Evolutionary conservation across 2,888 invertebrate genomes (phyloP), one percentile per base, ranked within the genome.

Genomic region (Rhamnusium bicolor): DNA sequence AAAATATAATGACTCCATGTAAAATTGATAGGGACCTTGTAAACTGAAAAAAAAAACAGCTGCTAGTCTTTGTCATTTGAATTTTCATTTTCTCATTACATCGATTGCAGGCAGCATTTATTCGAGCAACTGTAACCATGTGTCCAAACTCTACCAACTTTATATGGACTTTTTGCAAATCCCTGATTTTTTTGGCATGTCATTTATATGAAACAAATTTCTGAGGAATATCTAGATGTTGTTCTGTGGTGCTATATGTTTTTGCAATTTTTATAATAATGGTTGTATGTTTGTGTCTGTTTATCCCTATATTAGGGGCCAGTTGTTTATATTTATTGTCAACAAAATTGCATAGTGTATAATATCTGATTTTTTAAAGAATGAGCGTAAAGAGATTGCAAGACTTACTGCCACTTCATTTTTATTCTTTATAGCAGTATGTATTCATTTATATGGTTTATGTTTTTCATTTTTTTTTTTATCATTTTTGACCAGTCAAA

Each of bases 251-350:
- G 21, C 51, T 29, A 27, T 49, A 47, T 58, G 40, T 65, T 54
- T 65, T 65, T 16, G 16, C 49, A 63, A 16, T 24, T 51, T 63
- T 54, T 65, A 16, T 58, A 58, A 65, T 65, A 65, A 65, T 53
- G 65, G 29, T 54, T 65, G 65, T 24, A 49, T 63, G 63, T 69
- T 61, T 71, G 49, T 71, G 62, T 58, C 65, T 65, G 58, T 65
- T 53, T 49, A 65, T 27, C 47, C 65, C 65, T 71, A 54, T 65
- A 71, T 62, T 53, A 58, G 46, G 49, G 58, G 16, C 14, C 32
- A 58, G 29, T 47, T 27, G 49, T 51, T 16, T 47, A 58, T 21
- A 63, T 19, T 19, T 54, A 70, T 47, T 27, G 62, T 70, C 24
- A 16, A 27, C 12, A 27, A 58, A 60, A 12, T 60, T 63, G 51